Conservation (phyloP, 2,888 invertebrate species). For the Rhogogaster chlorosoma region DNA sequence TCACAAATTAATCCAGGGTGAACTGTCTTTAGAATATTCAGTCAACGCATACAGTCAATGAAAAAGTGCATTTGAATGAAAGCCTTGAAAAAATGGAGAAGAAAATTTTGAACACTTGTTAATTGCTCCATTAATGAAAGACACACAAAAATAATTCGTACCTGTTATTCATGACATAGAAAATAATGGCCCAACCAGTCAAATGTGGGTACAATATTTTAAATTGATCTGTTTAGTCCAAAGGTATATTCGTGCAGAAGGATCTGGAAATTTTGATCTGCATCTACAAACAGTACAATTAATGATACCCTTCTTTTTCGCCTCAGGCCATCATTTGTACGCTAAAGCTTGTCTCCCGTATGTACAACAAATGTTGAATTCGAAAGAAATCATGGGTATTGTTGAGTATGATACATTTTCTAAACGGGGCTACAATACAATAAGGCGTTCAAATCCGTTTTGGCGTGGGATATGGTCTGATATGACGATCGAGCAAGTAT, state of each 20-base stretch:
- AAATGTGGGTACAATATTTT: slow-evolving; percentile 66
- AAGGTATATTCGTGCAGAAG: slow-evolving; percentile 67
- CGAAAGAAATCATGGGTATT: slow-evolving; percentile 59
- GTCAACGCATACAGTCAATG: slow-evolving; percentile 58
- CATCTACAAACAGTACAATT: slow-evolving; percentile 59
- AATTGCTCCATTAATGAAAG: slow-evolving; percentile 1
- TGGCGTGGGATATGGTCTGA: slow-evolving; percentile 59
- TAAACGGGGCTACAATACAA: slow-evolving; percentile 58
- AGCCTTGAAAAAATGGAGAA: slow-evolving; percentile 39
- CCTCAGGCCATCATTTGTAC: slow-evolving; percentile 63
- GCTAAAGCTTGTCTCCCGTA: slow-evolving; percentile 65
- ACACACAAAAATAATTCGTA: slow-evolving; percentile 22
- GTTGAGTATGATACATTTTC: slow-evolving; percentile 61
- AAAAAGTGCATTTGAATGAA: slow-evolving; percentile 55
- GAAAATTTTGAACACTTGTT: slow-evolving; percentile 31
- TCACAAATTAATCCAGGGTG: no score
- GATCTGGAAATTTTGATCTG: slow-evolving; percentile 66
- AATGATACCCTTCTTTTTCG: slow-evolving; percentile 59
- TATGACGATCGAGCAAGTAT: slow-evolving; percentile 56
- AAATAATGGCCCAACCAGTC: slow-evolving; percentile 60
- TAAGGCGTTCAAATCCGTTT: slow-evolving; percentile 58
- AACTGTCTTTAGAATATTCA: no score
- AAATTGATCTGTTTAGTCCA: slow-evolving; percentile 62
- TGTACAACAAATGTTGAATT: slow-evolving; percentile 65
- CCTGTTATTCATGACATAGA: slow-evolving; percentile 47